A percentile compares a stretch with the other conserved stretches of the same genome.
Conservation (phyloP, 2,113 vertebrate species). For the Scomber scombrus region DNA sequence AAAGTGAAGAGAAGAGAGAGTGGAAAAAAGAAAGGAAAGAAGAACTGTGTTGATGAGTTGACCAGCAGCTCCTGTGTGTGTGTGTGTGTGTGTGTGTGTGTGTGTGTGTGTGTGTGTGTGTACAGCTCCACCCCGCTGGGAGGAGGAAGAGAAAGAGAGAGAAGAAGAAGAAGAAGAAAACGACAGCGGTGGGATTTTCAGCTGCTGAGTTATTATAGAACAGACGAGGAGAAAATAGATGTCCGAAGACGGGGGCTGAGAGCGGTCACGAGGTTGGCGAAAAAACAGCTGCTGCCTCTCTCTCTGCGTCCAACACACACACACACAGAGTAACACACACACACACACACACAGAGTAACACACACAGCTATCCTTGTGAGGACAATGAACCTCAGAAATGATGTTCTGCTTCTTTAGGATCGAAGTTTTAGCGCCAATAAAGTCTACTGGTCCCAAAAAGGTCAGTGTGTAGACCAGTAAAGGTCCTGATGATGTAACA, state of each 20-base stretch:
- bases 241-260: slow-evolving; percentile 60
- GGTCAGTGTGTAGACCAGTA: too few relatives aligned
- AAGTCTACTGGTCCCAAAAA: too few relatives aligned
- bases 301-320: slow-evolving; percentile 3
- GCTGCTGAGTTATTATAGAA: slow-evolving; percentile 60
- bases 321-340: slow-evolving; percentile 24
- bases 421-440: too few relatives aligned
- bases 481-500: too few relatives aligned
- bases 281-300: slow-evolving; percentile 59
- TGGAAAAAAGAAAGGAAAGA: slow-evolving; percentile 4
- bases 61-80: slow-evolving; percentile 28
- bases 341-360: slow-evolving; percentile 10
- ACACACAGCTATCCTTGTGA: neutral
- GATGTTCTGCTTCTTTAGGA: too few relatives aligned
- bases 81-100: slow-evolving; percentile 2
- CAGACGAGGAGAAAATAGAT: slow-evolving; percentile 67
- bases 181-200: slow-evolving; percentile 11
- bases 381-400: too few relatives aligned
- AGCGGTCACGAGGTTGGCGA: slow-evolving; percentile 45
- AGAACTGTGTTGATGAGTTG: slow-evolving; percentile 28
- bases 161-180: neutral
- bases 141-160: too few relatives aligned
- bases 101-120: neutral
- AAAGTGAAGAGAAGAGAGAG: slow-evolving; percentile 1
- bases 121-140: slow-evolving; percentile 16